A percentile compares a stretch with the other conserved stretches of the same genome.
These are phyloP conservation scores for Penaeus chinensis DNA, from an alignment of 1,140 invertebrate genomes.

Conservation along the genomic window DNA sequence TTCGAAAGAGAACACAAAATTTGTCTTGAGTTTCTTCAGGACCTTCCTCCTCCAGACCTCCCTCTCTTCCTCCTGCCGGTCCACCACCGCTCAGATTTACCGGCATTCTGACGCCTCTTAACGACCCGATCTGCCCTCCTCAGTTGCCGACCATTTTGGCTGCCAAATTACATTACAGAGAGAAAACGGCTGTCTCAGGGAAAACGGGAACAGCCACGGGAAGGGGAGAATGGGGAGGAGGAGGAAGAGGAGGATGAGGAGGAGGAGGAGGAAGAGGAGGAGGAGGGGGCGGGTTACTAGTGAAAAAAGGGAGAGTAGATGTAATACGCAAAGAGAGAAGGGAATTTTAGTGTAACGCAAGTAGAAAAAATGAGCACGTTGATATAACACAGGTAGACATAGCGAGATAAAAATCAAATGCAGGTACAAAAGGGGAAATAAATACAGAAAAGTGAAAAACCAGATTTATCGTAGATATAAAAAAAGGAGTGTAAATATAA, in stretches of 20 bases:
- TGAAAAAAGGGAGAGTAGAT: neutral
- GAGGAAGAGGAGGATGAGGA: neutral
- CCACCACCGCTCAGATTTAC: slow-evolving; percentile 22
- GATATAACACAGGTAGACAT: too few relatives aligned
- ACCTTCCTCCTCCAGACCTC: too few relatives aligned
- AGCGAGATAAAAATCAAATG: too few relatives aligned
- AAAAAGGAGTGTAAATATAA: too few relatives aligned
- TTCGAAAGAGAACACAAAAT: too few relatives aligned
- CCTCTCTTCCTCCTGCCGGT: too few relatives aligned
- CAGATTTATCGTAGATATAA: too few relatives aligned
- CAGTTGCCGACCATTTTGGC: slow-evolving; percentile 32
- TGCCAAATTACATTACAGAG: slow-evolving; percentile 48
- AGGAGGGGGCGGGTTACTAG: neutral
- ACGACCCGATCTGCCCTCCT: slow-evolving; percentile 44
- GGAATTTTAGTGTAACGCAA: too few relatives aligned
- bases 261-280: neutral
- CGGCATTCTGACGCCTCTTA: slow-evolving; percentile 29
- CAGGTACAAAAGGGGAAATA: too few relatives aligned
- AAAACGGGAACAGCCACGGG: slow-evolving; percentile 23
- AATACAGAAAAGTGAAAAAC: too few relatives aligned
- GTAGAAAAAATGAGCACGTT: neutral
- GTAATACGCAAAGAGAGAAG: neutral
- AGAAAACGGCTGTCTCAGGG: slow-evolving; percentile 18
- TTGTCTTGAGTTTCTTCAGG: too few relatives aligned
- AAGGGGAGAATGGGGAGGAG: neutral